Evolutionary conservation across 2,888 invertebrate genomes (phyloP).

Genomic region (Eristalis tenax): DNA sequence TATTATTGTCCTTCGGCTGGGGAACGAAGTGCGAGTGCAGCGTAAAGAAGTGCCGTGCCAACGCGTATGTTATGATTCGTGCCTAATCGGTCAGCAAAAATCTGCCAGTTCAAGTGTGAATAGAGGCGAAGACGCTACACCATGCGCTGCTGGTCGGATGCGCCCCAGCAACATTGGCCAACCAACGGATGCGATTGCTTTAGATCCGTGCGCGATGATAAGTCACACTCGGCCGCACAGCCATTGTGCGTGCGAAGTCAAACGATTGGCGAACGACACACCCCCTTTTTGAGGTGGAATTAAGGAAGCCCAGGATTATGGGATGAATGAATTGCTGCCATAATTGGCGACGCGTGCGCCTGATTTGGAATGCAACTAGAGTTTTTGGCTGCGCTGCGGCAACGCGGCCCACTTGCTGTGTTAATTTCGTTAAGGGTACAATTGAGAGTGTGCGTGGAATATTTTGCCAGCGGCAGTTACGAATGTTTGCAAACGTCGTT

Average conservation of each 20-base stretch:
- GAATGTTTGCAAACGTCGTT: slow-evolving; percentile 54
- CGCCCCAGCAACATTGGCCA: neutral
- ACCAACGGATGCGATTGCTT: neutral
- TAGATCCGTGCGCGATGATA: slow-evolving; percentile 28
- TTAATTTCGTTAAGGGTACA: slow-evolving; percentile 53
- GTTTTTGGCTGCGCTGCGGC: slow-evolving; percentile 12
- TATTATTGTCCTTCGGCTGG: slow-evolving; percentile 54
- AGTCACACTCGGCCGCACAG: slow-evolving; percentile 56
- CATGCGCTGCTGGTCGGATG: neutral
- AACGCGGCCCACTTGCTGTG: slow-evolving; percentile 51
- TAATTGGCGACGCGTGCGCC: slow-evolving; percentile 70
- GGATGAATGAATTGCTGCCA: slow-evolving; percentile 31
- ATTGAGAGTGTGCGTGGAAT: slow-evolving; percentile 29
- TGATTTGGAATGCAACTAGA: slow-evolving; percentile 42
- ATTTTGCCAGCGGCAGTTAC: slow-evolving; percentile 67
- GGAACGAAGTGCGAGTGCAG: slow-evolving; percentile 5
- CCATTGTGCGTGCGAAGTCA: slow-evolving; percentile 58
- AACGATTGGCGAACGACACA: slow-evolving; percentile 55
- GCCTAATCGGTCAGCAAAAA: slow-evolving; percentile 71
- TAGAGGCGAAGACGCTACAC: slow-evolving; percentile 50
- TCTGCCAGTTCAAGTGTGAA: slow-evolving; percentile 62
- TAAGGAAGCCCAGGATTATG: slow-evolving; percentile 35
- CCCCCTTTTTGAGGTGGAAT: slow-evolving; percentile 66
- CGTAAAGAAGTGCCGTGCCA: slow-evolving; percentile 6
- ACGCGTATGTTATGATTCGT: slow-evolving; percentile 71